Evolutionary conservation across 2,113 vertebrate species (phyloP).

Genomic region (Vidua macroura): DNA sequence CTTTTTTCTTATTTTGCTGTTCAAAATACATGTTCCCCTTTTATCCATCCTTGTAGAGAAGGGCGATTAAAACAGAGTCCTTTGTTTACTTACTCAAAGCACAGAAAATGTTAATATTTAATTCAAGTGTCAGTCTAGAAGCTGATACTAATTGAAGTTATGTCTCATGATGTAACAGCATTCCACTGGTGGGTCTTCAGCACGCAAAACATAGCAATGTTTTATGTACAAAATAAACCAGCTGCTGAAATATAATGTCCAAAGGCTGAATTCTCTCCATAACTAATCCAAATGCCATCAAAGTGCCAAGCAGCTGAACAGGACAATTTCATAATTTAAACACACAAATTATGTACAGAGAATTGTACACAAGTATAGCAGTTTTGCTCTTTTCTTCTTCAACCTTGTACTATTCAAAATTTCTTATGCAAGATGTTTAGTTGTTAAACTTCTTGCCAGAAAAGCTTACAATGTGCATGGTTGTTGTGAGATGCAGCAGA

Average conservation of each 20-base stretch:
- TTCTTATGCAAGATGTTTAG: not conserved
- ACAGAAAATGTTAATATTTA: slow-evolving; percentile 58
- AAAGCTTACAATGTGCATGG: not conserved
- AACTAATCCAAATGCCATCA: slow-evolving; percentile 5
- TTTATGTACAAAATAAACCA: slow-evolving; percentile 34
- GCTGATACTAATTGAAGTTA: slow-evolving; percentile 37
- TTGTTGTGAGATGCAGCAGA: not conserved
- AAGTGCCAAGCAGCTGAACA: not conserved
- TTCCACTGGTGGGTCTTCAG: slow-evolving; percentile 23
- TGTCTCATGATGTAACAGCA: slow-evolving; percentile 36
- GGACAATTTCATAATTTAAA: not conserved
- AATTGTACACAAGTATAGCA: not conserved
- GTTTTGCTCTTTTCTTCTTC: not conserved
- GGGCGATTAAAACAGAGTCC: not conserved
- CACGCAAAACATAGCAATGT: slow-evolving; percentile 33
- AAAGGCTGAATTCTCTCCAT: slow-evolving; percentile 6
- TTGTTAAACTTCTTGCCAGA: not conserved
- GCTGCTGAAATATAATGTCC: slow-evolving; percentile 14
- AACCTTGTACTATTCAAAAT: not conserved
- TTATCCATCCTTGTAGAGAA: not conserved
- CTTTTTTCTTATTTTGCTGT: not conserved
- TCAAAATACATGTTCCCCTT: not conserved
- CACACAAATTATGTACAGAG: not conserved
- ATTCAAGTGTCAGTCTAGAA: slow-evolving; percentile 36
- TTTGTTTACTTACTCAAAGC: slow-evolving; percentile 42